These are phyloP conservation scores for Rhabdomys dilectus DNA, from an alignment of 2,113 vertebrate species.

Conservation along the genomic window DNA sequence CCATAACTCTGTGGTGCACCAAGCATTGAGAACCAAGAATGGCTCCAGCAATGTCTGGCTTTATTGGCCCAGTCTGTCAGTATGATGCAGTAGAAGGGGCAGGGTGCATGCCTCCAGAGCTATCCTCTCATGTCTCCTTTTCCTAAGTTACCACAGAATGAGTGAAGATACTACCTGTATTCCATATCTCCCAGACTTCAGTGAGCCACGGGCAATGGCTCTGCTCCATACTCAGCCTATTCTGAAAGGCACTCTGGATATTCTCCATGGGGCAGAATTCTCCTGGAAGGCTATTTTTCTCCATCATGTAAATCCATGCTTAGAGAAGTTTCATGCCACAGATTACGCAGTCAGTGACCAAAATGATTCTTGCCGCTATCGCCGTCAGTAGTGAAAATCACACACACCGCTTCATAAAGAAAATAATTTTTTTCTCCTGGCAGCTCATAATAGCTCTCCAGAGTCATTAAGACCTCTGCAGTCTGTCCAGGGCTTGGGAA, in stretches of 20 bases:
- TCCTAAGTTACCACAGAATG: accelerated
- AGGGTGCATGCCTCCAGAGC: neutral
- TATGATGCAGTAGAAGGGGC: neutral
- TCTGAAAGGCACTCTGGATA: accelerated
- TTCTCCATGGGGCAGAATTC: accelerated
- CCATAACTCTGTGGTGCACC: accelerated
- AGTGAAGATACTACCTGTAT: neutral
- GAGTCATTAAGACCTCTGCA: slow-evolving; percentile 13
- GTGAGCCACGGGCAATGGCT: accelerated
- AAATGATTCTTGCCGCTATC: neutral
- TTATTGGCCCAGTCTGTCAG: accelerated
- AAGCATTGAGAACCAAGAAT: accelerated
- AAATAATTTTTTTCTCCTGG: slow-evolving; percentile 36
- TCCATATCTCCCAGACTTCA: accelerated
- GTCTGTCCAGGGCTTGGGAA: neutral
- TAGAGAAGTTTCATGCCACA: neutral
- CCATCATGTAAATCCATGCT: neutral
- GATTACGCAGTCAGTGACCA: neutral
- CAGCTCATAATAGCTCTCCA: slow-evolving; percentile 48
- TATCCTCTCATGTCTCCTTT: too few species aligned
- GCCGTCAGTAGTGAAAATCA: neutral
- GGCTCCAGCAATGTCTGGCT: neutral
- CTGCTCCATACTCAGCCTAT: accelerated
- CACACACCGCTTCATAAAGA: slow-evolving; percentile 2
- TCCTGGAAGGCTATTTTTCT: neutral